A percentile compares a stretch with the other conserved stretches of the same genome.
These are phyloP conservation scores for Dryococelus australis DNA, from an alignment of 2,888 invertebrate species.

Conservation along the genomic window DNA sequence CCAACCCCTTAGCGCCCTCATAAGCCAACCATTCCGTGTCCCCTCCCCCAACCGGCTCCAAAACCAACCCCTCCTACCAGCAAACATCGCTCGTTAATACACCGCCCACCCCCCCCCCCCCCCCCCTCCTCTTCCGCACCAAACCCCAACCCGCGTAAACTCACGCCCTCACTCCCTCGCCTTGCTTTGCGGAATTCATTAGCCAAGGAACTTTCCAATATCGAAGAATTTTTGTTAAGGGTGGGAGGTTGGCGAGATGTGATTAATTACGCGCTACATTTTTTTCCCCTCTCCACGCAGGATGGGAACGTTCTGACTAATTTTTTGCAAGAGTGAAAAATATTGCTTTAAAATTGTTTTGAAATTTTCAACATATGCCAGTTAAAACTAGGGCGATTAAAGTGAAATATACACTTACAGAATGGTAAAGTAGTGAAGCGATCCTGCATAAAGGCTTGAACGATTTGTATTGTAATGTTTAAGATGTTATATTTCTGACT, in stretches of 20 bases:
- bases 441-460: too few species aligned
- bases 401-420: too few species aligned
- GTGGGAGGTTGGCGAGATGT: not conserved
- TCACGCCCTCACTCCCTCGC: not conserved
- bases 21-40: not conserved
- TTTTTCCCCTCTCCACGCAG: not conserved
- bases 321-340: not conserved
- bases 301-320: not conserved
- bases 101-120: not conserved
- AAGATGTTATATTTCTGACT: too few species aligned
- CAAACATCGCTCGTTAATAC: constrained; percentile 17
- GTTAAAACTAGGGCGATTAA: not conserved
- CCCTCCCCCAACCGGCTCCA: not conserved
- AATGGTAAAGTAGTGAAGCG: too few species aligned
- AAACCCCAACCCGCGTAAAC: not conserved
- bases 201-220: constrained; percentile 1
- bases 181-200: constrained; percentile 11
- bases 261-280: constrained; percentile 9
- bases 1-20: not conserved
- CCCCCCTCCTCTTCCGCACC: too few species aligned
- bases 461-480: too few species aligned
- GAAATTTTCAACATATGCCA: not conserved
- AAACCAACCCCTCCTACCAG: constrained; percentile 18
- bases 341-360: not conserved
- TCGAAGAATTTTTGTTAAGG: not conserved